Conservation (phyloP, 2,113 vertebrate genomes). For the Nesospiza acunhae region DNA sequence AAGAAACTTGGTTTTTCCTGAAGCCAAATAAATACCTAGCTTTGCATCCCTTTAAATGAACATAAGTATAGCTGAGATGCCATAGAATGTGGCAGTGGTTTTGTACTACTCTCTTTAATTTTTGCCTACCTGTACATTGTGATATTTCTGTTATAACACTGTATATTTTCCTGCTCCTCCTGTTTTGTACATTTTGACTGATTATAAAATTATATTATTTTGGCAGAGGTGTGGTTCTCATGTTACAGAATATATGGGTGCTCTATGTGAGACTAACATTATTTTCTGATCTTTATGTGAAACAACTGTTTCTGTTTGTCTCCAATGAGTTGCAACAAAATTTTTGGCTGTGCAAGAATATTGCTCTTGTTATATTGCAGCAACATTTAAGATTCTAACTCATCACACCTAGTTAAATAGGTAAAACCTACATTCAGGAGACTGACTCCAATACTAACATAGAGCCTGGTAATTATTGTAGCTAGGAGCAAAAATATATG, state of each 20-base stretch:
- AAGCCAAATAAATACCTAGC: background rate
- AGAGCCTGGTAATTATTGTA: background rate
- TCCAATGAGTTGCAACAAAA: background rate
- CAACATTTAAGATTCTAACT: background rate
- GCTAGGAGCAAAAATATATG: background rate
- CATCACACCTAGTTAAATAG: background rate
- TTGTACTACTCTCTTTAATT: background rate
- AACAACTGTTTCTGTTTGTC: background rate
- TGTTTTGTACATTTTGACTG: background rate
- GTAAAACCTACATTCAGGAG: background rate
- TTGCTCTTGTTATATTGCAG: background rate
- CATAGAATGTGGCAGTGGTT: background rate
- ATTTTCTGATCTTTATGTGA: background rate
- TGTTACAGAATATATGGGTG: background rate
- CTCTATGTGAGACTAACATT: background rate
- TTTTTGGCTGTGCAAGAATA: background rate
- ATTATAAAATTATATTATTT: background rate
- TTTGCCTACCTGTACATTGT: background rate
- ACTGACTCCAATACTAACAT: background rate
- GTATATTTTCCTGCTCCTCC: fast-evolving
- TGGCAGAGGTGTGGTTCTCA: background rate
- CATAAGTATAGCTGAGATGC: background rate
- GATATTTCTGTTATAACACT: background rate
- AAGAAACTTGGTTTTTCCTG: background rate
- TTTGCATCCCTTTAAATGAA: background rate